These are phyloP conservation scores for Eurystomus glaucurus DNA, from an alignment of 2,797 vertebrate species.

Conservation along the genomic window DNA sequence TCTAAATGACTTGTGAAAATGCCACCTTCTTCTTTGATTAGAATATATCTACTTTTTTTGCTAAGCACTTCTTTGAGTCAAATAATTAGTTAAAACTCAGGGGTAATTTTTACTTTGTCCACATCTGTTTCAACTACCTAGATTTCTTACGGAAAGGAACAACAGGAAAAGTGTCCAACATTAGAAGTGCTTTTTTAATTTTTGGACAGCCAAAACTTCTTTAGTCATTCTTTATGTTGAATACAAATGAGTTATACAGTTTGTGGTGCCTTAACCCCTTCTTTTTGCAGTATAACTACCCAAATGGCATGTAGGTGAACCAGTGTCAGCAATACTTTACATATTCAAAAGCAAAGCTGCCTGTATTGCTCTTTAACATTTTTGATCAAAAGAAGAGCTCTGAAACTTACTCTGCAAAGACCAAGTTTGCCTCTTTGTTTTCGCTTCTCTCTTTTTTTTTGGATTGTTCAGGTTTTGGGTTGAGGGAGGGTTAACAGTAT, in stretches of 20 bases:
- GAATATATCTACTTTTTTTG: background rate
- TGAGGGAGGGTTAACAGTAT: fast-evolving
- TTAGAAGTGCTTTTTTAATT: background rate
- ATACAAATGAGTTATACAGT: background rate
- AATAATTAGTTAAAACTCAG: background rate
- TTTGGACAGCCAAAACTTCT: background rate
- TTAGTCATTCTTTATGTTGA: background rate
- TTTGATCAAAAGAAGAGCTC: background rate
- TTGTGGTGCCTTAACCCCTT: background rate
- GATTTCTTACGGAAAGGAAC: background rate
- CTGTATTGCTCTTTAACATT: background rate
- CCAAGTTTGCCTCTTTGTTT: background rate
- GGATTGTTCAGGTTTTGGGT: background rate
- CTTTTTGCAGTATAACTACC: background rate
- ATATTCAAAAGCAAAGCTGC: background rate
- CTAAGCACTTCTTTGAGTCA: background rate
- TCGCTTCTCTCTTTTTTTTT: background rate
- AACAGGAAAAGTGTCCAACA: background rate
- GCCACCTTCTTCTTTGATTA: background rate
- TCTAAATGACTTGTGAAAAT: background rate
- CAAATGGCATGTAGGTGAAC: background rate
- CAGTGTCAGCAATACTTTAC: background rate
- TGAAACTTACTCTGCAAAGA: background rate
- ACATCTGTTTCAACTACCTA: background rate
- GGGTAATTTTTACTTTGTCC: background rate